Evolutionary conservation across 1,140 invertebrate genomes (phyloP), one percentile per base, ranked within the genome.

Genomic region (Aporrectodea caliginosa): DNA sequence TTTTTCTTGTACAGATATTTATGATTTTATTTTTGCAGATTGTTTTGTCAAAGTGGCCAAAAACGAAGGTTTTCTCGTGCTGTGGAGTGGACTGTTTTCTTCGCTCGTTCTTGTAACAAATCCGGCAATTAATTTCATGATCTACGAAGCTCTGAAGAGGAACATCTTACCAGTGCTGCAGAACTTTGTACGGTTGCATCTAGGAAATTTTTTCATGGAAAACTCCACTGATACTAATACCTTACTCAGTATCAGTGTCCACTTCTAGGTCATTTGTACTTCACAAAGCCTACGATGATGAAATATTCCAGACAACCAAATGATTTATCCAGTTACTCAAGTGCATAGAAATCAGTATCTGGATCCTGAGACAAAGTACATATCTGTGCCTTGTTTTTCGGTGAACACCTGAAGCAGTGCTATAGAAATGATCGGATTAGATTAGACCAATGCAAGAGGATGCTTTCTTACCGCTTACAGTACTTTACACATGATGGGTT

Each of bases 51-150:
- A 93, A 84, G 91, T 95, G 77, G 90, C 89, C 75, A 90, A 90
- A 83, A 90, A 90, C 34, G 94, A 95, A 87, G 94, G 94, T 35
- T 69, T 92, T 0, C 80, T 83, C 27, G 91, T 91, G 0, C 86
- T 96, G 12, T 97, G 94, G 94, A 92, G 92, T 72, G 93, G 94
- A 6, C 92, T 93, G 0, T 83, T 92, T 16, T 93, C 95, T 2
- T 96, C 94, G 22, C 86, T 96, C 12, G 88, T 96, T 73, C 88
- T 97, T 14, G 93, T 95, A 2, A 91, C 91, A 14, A 97, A 97
- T 90, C 95, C 95, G 35, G 93, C 94, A 0, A 92, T 96, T 76
- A 94, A 96, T 86, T 96, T 96, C 86, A 95, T 95, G 92, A 91
- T 93, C 43, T 97, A 96, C 87, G 95, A 96, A 86, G 87, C 91